Conservation (phyloP, 2,797 vertebrate genomes). For the Enteromius anoplus region DNA sequence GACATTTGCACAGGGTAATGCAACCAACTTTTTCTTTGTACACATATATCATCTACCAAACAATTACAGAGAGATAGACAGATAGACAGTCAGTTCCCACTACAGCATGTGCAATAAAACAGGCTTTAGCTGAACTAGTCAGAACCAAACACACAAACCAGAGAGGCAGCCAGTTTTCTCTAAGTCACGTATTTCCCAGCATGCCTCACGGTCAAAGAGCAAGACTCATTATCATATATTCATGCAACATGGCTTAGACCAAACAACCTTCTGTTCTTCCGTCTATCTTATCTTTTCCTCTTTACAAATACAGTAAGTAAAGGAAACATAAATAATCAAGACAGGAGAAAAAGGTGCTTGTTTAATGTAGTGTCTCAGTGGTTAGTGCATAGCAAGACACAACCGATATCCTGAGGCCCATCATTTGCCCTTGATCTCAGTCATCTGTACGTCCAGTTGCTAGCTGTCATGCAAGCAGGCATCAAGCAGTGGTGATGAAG, state of each 20-base stretch:
- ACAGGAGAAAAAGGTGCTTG: conserved; percentile 64
- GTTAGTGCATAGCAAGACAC: conserved; percentile 75
- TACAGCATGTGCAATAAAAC: conserved; percentile 36
- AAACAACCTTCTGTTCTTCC: conserved; percentile 64
- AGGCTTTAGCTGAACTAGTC: conserved; percentile 32
- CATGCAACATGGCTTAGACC: conserved; percentile 78
- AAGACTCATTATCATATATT: conserved; percentile 69
- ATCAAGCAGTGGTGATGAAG: conserved; percentile 86
- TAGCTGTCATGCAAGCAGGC: conserved; percentile 99
- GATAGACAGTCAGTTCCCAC: conserved; percentile 41
- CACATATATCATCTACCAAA: not conserved
- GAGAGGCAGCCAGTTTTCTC: conserved; percentile 66
- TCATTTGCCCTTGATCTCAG: conserved; percentile 72
- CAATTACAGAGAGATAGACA: conserved; percentile 1
- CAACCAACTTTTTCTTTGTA: not conserved
- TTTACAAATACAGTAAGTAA: conserved; percentile 64
- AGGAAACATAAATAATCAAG: conserved; percentile 52
- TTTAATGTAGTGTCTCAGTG: conserved; percentile 77
- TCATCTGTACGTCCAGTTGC: conserved; percentile 82
- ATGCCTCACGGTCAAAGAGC: conserved; percentile 77
- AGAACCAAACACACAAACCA: conserved; percentile 70
- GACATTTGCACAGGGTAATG: not conserved
- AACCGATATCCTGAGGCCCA: conserved; percentile 40
- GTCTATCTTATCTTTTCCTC: conserved; percentile 62
- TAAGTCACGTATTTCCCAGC: conserved; percentile 72